Percentiles rank a stretch among this genome's conserved stretches.
Conservation (phyloP, 2,888 invertebrate species). For the Emesis furor region DNA sequence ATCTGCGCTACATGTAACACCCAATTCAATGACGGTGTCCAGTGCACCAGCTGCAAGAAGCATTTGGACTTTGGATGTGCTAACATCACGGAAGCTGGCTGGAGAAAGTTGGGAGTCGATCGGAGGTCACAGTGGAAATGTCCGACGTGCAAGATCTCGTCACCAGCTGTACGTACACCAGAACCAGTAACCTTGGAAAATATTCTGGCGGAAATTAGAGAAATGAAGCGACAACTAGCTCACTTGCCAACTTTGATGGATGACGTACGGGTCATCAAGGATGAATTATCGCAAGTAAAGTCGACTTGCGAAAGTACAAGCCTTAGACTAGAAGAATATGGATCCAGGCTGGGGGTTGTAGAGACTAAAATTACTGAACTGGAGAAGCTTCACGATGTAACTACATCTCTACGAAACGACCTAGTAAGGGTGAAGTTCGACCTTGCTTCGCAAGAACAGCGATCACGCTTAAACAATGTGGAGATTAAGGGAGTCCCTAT, state of each 20-base stretch:
- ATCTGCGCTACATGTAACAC: background rate
- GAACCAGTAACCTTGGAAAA: slow-evolving; percentile 20
- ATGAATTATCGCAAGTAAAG: slow-evolving; percentile 4
- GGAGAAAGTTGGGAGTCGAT: slow-evolving; percentile 31
- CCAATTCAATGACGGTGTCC: slow-evolving; percentile 28
- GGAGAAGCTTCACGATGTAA: background rate
- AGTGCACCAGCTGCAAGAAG: slow-evolving; percentile 17
- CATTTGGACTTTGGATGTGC: slow-evolving; percentile 33
- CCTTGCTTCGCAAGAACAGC: background rate
- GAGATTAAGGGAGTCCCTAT: too few species aligned
- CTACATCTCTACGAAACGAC: background rate
- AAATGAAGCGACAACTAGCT: slow-evolving; percentile 26
- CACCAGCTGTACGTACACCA: background rate
- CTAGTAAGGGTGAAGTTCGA: background rate
- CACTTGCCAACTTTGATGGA: slow-evolving; percentile 16
- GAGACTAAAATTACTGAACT: slow-evolving; percentile 4
- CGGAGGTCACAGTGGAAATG: slow-evolving; percentile 32
- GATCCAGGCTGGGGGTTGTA: too few species aligned
- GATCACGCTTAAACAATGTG: slow-evolving; percentile 3
- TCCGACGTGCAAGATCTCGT: slow-evolving; percentile 8
- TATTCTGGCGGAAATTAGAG: slow-evolving; percentile 20
- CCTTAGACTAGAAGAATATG: too few species aligned
- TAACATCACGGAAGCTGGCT: slow-evolving; percentile 31
- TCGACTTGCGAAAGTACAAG: too few species aligned
- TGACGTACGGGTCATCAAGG: slow-evolving; percentile 22